These are phyloP conservation scores for Rotaria socialis DNA, from an alignment of 2,888 invertebrate species.

Conservation along the genomic window DNA sequence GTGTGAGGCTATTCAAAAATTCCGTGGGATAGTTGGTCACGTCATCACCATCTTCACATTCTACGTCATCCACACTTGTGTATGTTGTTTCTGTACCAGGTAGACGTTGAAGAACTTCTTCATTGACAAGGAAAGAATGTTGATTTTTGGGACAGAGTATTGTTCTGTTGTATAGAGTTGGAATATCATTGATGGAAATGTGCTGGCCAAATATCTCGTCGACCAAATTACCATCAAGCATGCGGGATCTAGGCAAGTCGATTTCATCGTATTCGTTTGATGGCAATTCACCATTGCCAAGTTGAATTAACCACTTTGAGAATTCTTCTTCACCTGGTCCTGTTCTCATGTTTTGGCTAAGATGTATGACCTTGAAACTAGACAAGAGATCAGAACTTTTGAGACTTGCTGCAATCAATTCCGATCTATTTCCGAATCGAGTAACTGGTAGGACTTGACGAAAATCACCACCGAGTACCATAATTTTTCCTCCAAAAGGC, in stretches of 20 bases:
- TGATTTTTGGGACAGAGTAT: neutral
- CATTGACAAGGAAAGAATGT: neutral
- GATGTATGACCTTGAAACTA: neutral
- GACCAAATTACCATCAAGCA: neutral
- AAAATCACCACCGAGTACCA: conserved; percentile 38
- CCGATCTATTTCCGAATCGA: neutral
- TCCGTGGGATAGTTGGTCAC: neutral
- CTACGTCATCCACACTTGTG: neutral
- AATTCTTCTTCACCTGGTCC: neutral
- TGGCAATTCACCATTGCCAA: conserved; percentile 10
- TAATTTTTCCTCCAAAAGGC: conserved; percentile 35
- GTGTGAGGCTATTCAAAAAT: neutral
- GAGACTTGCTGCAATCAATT: conserved; percentile 5
- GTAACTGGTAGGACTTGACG: conserved; percentile 29
- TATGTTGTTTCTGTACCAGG: neutral
- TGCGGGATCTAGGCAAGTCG: neutral
- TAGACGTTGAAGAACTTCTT: neutral
- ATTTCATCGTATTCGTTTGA: neutral
- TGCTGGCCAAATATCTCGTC: neutral
- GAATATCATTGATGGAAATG: neutral
- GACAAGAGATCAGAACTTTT: conserved; percentile 27
- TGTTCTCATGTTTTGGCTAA: conserved; percentile 29
- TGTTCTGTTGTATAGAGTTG: no score
- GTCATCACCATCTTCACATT: neutral
- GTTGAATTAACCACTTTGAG: neutral